Base-by-base conservation (phyloP, 2,888 invertebrate species). In the Pseudanteris insignis region DNA sequence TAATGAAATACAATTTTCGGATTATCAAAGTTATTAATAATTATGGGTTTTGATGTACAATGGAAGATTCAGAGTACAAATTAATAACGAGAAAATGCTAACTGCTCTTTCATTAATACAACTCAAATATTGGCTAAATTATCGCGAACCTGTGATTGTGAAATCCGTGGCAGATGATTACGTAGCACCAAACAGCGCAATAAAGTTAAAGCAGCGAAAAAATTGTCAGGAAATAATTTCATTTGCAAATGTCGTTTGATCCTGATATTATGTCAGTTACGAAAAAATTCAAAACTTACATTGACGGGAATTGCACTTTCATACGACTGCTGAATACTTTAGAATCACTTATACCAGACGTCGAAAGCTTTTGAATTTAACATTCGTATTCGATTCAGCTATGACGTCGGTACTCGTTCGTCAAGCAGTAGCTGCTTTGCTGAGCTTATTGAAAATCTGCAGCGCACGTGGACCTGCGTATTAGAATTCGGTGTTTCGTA, bases 341-440 rank as follows among this genome's bases (percentile, higher is more conserved):
- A 62, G 53, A 62, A 48, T 62, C 57, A 47, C 62, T 62, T 62
- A 62, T 57, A 57, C 32, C 43, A 62, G 47, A 62, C 62, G 47
- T 57, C 62, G 53, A 57, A 62, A 57, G 57, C 62, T 62, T 57
- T 53, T 62, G 62, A 62, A 62, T 62, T 62, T 62, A 51, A 47
- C 62, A 62, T 62, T 55, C 44, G 44, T 46, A 50, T 55, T 62
- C 48, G 57, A 62, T 53, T 47, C 53, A 47, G 43, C 14, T 37
- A 43, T 51, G 53, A 62, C 47, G 57, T 34, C 41, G 57, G 47
- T 34, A 43, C 57, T 47, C 36, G 43, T 57, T 62, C 62, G 62
- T 62, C 55, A 57, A 62, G 62, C 51, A 36, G 41, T 34, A 40
- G 62, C 33, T 26, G 55, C 30, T 18, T 18, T 6, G 18, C 18